Evolutionary conservation across 2,797 vertebrate species (phyloP).

Genomic region (Prionace glauca): DNA sequence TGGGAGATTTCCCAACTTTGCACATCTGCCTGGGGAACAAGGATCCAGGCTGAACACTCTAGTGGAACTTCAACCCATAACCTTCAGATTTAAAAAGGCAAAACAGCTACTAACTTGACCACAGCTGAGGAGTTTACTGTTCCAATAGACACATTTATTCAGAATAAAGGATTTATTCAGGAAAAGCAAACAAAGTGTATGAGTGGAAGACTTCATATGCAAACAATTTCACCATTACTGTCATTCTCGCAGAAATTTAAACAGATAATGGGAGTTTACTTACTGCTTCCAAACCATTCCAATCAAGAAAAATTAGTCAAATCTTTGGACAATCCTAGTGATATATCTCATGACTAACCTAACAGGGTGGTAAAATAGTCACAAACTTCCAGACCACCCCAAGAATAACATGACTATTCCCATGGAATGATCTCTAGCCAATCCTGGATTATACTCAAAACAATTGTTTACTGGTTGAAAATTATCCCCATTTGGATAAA

Average conservation of each 20-base stretch:
- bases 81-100: not conserved
- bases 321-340: not conserved
- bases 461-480: not conserved
- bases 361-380: not conserved
- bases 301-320: not conserved
- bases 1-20: too few relatives aligned
- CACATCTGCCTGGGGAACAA: not conserved
- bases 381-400: not conserved
- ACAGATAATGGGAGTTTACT: not conserved
- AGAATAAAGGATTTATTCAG: not conserved
- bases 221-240: not conserved
- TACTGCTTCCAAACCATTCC: not conserved
- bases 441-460: not conserved
- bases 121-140: not conserved
- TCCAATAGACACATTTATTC: not conserved
- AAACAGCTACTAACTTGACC: not conserved
- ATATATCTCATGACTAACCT: not conserved
- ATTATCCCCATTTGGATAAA: not conserved
- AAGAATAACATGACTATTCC: not conserved
- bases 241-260: not conserved
- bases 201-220: not conserved
- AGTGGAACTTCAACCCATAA: not conserved
- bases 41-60: not conserved
- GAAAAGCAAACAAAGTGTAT: not conserved
- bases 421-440: not conserved